Evolutionary conservation across 2,113 vertebrate species (phyloP), one percentile per base, ranked within the genome.

Genomic region (Pachyramphus minor): DNA sequence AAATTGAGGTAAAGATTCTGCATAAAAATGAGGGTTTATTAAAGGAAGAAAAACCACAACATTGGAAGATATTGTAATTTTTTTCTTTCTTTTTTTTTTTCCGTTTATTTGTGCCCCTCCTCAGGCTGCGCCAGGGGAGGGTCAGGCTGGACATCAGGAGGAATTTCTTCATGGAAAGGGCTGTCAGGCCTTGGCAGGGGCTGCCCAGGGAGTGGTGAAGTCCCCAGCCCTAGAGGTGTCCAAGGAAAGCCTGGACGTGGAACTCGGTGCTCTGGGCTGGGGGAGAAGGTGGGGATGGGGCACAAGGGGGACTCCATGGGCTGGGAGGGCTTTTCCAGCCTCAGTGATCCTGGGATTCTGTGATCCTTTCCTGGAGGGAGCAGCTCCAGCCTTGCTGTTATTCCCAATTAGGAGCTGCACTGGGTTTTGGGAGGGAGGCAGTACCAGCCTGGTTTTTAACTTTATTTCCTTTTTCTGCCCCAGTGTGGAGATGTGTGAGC

Each of bases 11-110:
- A 15, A 41, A 79, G 47, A 67, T 24, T 50, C 77, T 47, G 30
- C 45, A 68, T 73, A 53, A 74, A 63, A 14, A 1, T 6, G 27
- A 21, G 6, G 13, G 28, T 24, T 89, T 37, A 6, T 41, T 42
- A 37, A 31, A 82, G 75, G 44, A 63, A 74, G 11, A 50, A 45
- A 41, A 71, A 24, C 25, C 25, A 35, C 33, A 66, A 6, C 35
- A 22, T 35, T 11, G 8, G 62, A 30, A 89, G 27, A 27, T 13
- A 7, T 7, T n/a, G 37, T 14, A 8, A 44, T 30, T 12, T 21
- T n/a, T n/a, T 15, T 3, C 16, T 18, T 0, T 0, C 3, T 39
- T 52, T 71, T 37, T 18, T 0, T 0, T 4, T 39, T 52, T 71
- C n/a, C 6, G 7, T 68, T 20, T 59, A 2, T 73, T 53, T 82